These are phyloP conservation scores for Callaeas wilsoni DNA, from an alignment of 2,113 vertebrate species.

Conservation along the genomic window DNA sequence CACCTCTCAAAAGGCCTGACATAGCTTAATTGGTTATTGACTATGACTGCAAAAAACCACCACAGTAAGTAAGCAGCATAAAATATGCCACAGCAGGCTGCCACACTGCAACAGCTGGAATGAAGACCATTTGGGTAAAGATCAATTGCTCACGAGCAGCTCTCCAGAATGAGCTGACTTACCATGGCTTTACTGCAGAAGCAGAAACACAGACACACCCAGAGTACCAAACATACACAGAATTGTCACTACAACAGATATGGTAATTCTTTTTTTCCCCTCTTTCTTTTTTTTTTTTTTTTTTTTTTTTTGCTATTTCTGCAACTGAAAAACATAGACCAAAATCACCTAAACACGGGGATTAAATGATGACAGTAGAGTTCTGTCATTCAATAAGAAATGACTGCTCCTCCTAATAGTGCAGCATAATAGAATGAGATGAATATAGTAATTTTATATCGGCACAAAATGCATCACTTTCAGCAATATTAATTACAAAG, in stretches of 20 bases:
- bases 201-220: neutral
- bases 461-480: neutral
- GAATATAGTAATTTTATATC: neutral
- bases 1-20: neutral
- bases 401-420: neutral
- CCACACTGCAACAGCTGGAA: neutral
- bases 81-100: neutral
- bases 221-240: neutral
- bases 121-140: neutral
- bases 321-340: neutral
- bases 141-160: neutral
- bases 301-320: neutral
- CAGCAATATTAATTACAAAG: neutral
- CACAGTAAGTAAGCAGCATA: neutral
- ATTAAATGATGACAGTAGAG: neutral
- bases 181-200: neutral
- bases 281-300: too few species aligned
- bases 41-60: neutral
- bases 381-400: neutral
- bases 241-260: neutral
- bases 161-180: neutral
- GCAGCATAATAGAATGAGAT: neutral
- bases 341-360: neutral
- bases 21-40: neutral
- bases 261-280: fast-evolving